Evolutionary conservation across 2,888 invertebrate genomes (phyloP).

Genomic region (Napeogenes sylphis): DNA sequence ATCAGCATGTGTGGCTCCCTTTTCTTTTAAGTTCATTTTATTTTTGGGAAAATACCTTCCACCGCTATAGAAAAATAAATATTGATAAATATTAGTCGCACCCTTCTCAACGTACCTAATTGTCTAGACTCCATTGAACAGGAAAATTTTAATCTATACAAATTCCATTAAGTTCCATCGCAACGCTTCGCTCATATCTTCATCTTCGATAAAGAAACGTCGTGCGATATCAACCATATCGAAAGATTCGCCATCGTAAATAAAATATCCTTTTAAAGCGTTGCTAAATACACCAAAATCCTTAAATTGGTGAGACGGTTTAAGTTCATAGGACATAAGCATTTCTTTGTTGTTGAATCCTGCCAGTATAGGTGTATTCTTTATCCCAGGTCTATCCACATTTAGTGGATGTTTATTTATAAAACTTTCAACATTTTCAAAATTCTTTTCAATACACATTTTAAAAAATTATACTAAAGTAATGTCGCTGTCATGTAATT

Average conservation of each 20-base stretch:
- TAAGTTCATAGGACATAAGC: conserved; percentile 27
- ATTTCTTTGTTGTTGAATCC: conserved; percentile 51
- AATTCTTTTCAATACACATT: conserved; percentile 46
- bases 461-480: conserved; percentile 19
- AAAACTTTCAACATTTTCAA: conserved; percentile 44
- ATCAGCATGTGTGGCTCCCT: conserved; percentile 42
- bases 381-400: conserved; percentile 40
- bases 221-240: conserved; percentile 37
- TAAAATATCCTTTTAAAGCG: conserved; percentile 9
- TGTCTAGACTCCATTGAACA: conserved; percentile 33
- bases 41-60: conserved; percentile 34
- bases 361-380: conserved; percentile 42
- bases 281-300: conserved; percentile 9
- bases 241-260: conserved; percentile 9
- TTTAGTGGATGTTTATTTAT: conserved; percentile 43
- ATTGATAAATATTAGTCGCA: conserved; percentile 38
- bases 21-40: conserved; percentile 22
- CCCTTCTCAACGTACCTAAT: conserved; percentile 32
- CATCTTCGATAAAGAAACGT: conserved; percentile 51
- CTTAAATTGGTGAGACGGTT: conserved; percentile 32
- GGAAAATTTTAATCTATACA: conserved; percentile 42
- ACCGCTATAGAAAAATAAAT: conserved; percentile 43
- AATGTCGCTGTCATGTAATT: conserved; percentile 28
- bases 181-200: conserved; percentile 27
- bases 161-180: conserved; percentile 35